These are phyloP conservation scores for Babyrousa celebensis DNA, from an alignment of 2,797 vertebrate genomes.

Conservation along the genomic window DNA sequence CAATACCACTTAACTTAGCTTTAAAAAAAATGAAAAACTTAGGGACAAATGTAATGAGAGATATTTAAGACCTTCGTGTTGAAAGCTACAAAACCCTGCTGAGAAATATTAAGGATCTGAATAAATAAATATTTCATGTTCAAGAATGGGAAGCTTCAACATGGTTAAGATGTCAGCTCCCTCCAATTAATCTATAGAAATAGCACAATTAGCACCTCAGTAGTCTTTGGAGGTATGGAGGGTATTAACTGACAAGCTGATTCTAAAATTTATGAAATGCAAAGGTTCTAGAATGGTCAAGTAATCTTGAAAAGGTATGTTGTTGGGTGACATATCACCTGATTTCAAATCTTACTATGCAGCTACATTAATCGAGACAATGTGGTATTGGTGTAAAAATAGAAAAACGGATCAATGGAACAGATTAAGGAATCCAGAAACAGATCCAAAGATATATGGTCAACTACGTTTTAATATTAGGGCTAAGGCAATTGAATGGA, in stretches of 20 bases:
- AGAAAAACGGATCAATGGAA: not conserved
- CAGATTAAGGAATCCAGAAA: slow-evolving; percentile 31
- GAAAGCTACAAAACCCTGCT: not conserved
- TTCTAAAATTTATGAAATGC: slow-evolving; percentile 26
- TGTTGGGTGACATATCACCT: not conserved
- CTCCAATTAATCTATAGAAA: not conserved
- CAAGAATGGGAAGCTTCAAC: slow-evolving; percentile 17
- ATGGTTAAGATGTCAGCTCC: not conserved
- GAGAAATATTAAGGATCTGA: slow-evolving; percentile 45
- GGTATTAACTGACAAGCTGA: not conserved
- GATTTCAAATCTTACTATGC: slow-evolving; percentile 16
- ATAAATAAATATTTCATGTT: slow-evolving; percentile 43
- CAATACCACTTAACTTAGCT: not conserved
- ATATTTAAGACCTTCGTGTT: not conserved
- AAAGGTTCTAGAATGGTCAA: not conserved
- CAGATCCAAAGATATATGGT: not conserved
- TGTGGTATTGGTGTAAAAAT: not conserved
- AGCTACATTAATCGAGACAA: not conserved
- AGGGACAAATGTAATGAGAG: slow-evolving; percentile 8
- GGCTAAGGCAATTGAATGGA: slow-evolving; percentile 8
- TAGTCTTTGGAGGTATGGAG: not conserved
- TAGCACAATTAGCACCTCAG: not conserved
- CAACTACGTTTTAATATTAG: not conserved
- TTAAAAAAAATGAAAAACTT: not conserved
- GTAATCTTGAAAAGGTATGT: not conserved